Conservation (phyloP, 2,113 vertebrate genomes). For the Xiphophorus maculatus region DNA sequence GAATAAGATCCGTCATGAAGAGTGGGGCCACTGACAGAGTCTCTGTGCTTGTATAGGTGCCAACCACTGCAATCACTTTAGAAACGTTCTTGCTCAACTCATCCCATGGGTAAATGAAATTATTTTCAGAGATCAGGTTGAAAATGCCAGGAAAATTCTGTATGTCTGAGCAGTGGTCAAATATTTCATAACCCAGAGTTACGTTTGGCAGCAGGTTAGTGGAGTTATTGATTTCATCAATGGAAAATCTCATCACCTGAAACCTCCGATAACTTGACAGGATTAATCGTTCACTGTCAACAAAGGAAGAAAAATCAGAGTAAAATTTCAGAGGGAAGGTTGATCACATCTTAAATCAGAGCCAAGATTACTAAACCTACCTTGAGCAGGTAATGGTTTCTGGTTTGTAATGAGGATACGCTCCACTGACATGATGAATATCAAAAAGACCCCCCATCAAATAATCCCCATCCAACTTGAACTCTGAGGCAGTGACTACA, state of each 20-base stretch:
- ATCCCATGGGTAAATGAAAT: constrained; percentile 42
- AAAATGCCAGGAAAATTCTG: constrained; percentile 75
- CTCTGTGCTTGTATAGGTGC: constrained; percentile 63
- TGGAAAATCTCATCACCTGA: constrained; percentile 82
- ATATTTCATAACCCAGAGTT: constrained; percentile 84
- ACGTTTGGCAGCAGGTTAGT: constrained; percentile 83
- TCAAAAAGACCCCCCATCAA: constrained; percentile 73
- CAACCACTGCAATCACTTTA: constrained; percentile 15
- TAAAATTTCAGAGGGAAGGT: not conserved
- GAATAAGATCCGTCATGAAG: constrained; percentile 79
- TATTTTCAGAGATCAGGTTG: constrained; percentile 56
- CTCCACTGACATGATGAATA: constrained; percentile 40
- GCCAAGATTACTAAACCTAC: constrained; percentile 52
- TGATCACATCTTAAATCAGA: not conserved
- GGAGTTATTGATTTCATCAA: constrained; percentile 89
- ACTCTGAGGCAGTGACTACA: constrained; percentile 52
- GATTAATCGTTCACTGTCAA: constrained; percentile 58
- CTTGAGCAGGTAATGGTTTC: constrained; percentile 60
- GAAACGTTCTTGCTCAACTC: constrained; percentile 18
- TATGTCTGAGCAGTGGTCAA: constrained; percentile 78
- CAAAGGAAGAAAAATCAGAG: not conserved
- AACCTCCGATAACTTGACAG: constrained; percentile 76
- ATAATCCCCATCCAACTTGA: constrained; percentile 70
- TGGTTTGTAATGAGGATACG: constrained; percentile 25
- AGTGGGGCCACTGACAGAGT: constrained; percentile 70